These are phyloP conservation scores for Lepus oiostolus DNA, from an alignment of 2,797 vertebrate genomes.

Conservation along the genomic window DNA sequence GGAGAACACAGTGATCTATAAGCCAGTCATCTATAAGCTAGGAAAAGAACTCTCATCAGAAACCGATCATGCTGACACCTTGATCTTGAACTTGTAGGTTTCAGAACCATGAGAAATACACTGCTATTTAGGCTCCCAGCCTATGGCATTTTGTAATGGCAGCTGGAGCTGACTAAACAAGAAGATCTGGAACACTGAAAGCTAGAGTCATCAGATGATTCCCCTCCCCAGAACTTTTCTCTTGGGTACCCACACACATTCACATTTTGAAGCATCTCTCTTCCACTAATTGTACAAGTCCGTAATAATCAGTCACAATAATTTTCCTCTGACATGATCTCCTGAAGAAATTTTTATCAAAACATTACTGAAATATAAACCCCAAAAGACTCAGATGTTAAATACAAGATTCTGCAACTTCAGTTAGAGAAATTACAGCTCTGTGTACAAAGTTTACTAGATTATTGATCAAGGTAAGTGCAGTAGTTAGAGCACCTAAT, in stretches of 20 bases:
- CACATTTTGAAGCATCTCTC: background rate
- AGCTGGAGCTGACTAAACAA: background rate
- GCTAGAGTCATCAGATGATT: background rate
- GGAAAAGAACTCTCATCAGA: background rate
- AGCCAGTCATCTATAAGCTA: background rate
- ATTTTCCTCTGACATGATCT: background rate
- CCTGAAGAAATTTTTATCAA: constrained; percentile 16
- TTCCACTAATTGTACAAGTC: background rate
- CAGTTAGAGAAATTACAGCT: constrained; percentile 1
- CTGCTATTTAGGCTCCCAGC: background rate
- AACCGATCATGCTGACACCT: background rate
- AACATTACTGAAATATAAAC: constrained; percentile 45
- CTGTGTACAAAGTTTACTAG: constrained; percentile 13
- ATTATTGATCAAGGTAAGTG: background rate
- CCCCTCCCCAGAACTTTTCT: background rate
- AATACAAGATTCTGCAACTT: constrained; percentile 33
- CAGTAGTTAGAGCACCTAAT: constrained; percentile 24
- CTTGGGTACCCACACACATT: background rate
- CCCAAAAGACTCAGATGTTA: constrained; percentile 46
- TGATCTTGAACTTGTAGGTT: background rate
- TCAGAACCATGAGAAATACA: background rate
- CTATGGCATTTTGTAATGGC: background rate
- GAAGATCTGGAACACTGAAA: constrained; percentile 1
- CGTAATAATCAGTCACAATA: background rate
- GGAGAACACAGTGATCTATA: background rate